These are phyloP conservation scores for Lysiphlebus fabarum DNA, from an alignment of 1,140 invertebrate genomes.

Conservation along the genomic window DNA sequence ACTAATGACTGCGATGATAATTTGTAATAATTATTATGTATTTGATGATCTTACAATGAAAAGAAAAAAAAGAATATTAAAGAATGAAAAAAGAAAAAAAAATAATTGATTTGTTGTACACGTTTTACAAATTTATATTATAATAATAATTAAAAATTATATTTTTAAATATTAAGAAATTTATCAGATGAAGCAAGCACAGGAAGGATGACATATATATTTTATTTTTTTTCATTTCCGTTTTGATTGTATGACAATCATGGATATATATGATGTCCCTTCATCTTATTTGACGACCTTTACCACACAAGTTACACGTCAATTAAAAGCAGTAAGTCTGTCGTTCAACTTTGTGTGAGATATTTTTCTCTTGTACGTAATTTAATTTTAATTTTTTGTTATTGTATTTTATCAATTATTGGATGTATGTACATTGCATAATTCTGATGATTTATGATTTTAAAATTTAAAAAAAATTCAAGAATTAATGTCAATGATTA, in stretches of 20 bases:
- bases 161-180: slow-evolving; percentile 40
- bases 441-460: too few species aligned
- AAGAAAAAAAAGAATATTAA: slow-evolving; percentile 31
- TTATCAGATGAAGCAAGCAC: slow-evolving; percentile 35
- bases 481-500: too few species aligned
- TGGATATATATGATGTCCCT: slow-evolving; percentile 55
- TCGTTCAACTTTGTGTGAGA: slow-evolving; percentile 49
- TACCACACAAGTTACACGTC: slow-evolving; percentile 61
- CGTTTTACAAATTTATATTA: not conserved
- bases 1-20: not conserved
- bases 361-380: slow-evolving; percentile 15
- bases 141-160: slow-evolving; percentile 7
- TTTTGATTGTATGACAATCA: slow-evolving; percentile 44
- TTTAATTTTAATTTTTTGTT: too few species aligned
- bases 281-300: slow-evolving; percentile 59
- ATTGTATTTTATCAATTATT: too few species aligned
- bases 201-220: slow-evolving; percentile 52
- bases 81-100: slow-evolving; percentile 35
- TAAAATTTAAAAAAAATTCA: too few species aligned
- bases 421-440: too few species aligned
- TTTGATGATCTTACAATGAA: slow-evolving; percentile 29
- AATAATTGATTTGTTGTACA: slow-evolving; percentile 39
- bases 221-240: slow-evolving; percentile 56
- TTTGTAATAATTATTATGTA: slow-evolving; percentile 33
- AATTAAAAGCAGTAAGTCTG: slow-evolving; percentile 60